phyloP scores from a whole-genome alignment of 2,113 vertebrate genomes.

The Gymnorhina tibicen region DNA sequence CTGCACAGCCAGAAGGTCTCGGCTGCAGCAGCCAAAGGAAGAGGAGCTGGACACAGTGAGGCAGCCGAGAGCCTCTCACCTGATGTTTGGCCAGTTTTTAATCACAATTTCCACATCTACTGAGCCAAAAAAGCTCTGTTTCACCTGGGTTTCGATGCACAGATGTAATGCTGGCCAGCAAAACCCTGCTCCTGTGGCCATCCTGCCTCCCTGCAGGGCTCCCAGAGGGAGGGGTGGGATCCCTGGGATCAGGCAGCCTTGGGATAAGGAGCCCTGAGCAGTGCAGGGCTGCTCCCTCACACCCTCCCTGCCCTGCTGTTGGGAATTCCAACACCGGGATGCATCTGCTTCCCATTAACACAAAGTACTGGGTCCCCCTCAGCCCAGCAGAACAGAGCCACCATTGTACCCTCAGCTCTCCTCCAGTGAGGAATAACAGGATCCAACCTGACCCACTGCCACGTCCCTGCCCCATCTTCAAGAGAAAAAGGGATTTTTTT shows the following conservation, averaged over 20 bases:
- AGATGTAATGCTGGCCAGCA: accelerated
- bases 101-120: neutral
- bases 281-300: neutral
- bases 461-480: neutral
- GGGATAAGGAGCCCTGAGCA: neutral
- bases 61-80: neutral
- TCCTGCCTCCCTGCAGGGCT: neutral
- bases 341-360: neutral
- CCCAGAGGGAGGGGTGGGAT: neutral
- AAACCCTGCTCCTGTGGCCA: neutral
- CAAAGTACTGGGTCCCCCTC: neutral
- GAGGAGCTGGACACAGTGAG: neutral
- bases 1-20: neutral
- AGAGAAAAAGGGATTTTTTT: neutral
- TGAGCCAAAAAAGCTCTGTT: accelerated
- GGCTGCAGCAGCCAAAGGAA: neutral
- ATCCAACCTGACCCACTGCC: neutral
- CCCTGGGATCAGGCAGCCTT: neutral
- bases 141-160: accelerated
- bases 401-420: neutral
- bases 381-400: neutral
- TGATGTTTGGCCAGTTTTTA: neutral
- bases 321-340: neutral
- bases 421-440: neutral
- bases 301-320: neutral